phyloP scores from a whole-genome alignment of 1,140 invertebrate species.

The Coenobita brevimanus region DNA sequence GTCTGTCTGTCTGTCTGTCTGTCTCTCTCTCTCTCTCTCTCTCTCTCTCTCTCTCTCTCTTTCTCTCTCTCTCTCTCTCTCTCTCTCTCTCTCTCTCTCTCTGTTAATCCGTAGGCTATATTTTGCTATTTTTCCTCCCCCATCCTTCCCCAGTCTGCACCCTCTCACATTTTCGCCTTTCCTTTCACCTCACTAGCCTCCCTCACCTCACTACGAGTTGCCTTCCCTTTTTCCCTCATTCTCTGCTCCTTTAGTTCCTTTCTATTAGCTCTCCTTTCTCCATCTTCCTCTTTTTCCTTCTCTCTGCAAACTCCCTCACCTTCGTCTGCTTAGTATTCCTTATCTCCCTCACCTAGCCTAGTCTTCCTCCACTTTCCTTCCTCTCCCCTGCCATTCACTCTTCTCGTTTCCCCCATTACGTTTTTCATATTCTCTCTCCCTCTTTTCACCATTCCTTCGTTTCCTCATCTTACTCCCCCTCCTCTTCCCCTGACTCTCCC shows the following conservation, averaged over 20 bases:
- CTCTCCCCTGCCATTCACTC: neutral
- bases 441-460: neutral
- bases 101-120: slow-evolving; percentile 10
- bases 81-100: slow-evolving; percentile 26
- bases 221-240: neutral
- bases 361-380: neutral
- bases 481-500: neutral
- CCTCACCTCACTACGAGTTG: too few species aligned
- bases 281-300: neutral
- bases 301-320: too few species aligned
- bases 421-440: neutral
- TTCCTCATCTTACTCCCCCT: neutral
- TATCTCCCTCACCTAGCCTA: neutral
- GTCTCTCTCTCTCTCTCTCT: neutral
- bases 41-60: neutral
- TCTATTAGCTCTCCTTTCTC: neutral
- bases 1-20: neutral
- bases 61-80: slow-evolving; percentile 19
- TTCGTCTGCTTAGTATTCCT: too few species aligned
- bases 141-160: neutral
- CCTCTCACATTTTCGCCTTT: neutral
- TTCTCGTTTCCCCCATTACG: neutral
- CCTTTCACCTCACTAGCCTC: too few species aligned
- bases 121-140: slow-evolving; percentile 2
- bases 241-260: neutral